Evolutionary conservation across 1,140 invertebrate genomes (phyloP).

Genomic region (Aphis gossypii): DNA sequence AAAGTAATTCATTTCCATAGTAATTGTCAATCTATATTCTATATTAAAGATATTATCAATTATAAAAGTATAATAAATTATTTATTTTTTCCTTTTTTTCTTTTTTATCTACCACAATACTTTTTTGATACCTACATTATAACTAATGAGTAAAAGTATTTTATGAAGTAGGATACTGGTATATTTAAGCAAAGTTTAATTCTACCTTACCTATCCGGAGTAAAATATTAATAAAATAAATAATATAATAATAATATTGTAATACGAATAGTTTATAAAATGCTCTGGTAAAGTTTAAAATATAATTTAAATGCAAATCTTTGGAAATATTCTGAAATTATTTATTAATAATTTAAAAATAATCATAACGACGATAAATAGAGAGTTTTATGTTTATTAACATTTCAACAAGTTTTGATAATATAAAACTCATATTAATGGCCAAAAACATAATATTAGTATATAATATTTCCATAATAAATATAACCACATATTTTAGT

Average conservation of each 20-base stretch:
- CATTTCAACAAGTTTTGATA: not conserved
- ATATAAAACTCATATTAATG: not conserved
- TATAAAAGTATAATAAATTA: too few species aligned
- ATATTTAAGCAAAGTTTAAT: not conserved
- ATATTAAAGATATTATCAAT: too few species aligned
- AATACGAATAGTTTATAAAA: constrained; percentile 4
- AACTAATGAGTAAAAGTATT: not conserved
- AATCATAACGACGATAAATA: not conserved
- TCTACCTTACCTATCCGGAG: not conserved
- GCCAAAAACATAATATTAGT: not conserved
- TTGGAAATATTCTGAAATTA: constrained; percentile 28
- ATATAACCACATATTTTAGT: not conserved
- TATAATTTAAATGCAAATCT: constrained; percentile 36
- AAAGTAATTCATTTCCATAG: not conserved
- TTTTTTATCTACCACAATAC: not conserved
- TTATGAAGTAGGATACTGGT: not conserved
- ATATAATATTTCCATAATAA: not conserved
- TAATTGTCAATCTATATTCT: not conserved
- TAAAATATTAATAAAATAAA: constrained; percentile 38
- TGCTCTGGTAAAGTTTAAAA: not conserved
- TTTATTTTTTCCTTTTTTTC: too few species aligned
- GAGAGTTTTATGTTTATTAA: not conserved
- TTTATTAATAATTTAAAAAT: constrained; percentile 13
- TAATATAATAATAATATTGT: not conserved
- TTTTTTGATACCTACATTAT: not conserved